These are phyloP conservation scores for Sphaerodactylus townsendi DNA, from an alignment of 2,113 vertebrate genomes.

Conservation along the genomic window DNA sequence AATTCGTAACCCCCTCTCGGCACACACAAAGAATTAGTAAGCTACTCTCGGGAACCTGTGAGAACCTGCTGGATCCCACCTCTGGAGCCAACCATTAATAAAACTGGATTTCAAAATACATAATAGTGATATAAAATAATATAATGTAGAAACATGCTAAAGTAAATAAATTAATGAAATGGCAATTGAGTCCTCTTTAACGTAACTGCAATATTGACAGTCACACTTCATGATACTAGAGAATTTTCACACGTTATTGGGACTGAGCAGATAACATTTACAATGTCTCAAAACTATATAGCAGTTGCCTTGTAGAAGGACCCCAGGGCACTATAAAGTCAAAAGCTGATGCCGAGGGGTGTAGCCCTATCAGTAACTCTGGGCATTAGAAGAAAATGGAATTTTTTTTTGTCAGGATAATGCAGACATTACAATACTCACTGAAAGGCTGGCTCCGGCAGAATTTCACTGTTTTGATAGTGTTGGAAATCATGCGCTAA, in stretches of 20 bases:
- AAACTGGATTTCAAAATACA: too few relatives aligned
- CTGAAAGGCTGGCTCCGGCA: constrained; percentile 94
- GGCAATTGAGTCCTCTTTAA: neutral
- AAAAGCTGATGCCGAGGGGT: neutral
- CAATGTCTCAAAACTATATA: neutral
- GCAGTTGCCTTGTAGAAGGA: neutral
- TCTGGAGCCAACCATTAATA: too few relatives aligned
- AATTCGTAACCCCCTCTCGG: too few relatives aligned
- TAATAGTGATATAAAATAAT: too few relatives aligned
- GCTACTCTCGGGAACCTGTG: too few relatives aligned
- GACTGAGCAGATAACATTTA: constrained; percentile 7
- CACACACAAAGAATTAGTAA: too few relatives aligned
- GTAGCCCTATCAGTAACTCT: neutral
- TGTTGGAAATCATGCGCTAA: constrained; percentile 97
- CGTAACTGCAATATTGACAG: constrained; percentile 40
- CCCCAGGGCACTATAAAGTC: neutral
- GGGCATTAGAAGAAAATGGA: neutral
- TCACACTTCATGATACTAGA: constrained; percentile 4
- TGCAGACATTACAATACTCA: constrained; percentile 76
- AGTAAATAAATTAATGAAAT: constrained; percentile 31
- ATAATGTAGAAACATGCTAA: too few relatives aligned
- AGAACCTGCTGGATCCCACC: too few relatives aligned
- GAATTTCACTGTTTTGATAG: constrained; percentile 90
- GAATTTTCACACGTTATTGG: constrained; percentile 25
- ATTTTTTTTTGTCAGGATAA: constrained; percentile 40